Percentiles rank a stretch among this genome's conserved stretches.
Conservation (phyloP, 2,113 vertebrate genomes). For the Nothobranchius kuhntae region DNA sequence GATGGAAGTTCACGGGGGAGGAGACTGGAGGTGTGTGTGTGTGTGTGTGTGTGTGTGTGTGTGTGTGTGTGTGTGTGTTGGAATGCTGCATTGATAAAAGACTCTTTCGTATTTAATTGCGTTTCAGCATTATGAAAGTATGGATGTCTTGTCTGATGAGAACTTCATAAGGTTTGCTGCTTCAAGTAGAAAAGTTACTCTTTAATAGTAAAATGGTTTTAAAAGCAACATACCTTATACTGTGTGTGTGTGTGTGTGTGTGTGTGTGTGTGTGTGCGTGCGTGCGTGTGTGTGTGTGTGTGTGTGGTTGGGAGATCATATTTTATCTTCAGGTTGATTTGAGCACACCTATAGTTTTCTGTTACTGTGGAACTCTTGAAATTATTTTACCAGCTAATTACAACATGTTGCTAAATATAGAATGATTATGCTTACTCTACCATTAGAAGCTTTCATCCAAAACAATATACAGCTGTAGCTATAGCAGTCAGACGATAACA, state of each 20-base stretch:
- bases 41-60: conserved; percentile 14
- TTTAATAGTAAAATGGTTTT: conserved; percentile 49
- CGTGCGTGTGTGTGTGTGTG: background rate
- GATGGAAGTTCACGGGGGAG: conserved; percentile 73
- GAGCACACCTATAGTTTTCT: too few relatives aligned
- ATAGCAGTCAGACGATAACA: too few relatives aligned
- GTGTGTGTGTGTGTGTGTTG: conserved; percentile 27
- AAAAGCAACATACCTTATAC: conserved; percentile 18
- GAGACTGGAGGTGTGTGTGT: conserved; percentile 37
- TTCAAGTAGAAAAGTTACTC: conserved; percentile 64
- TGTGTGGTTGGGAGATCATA: conserved; percentile 16
- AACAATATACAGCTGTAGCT: too few relatives aligned
- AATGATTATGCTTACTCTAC: too few relatives aligned
- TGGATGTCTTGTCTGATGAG: conserved; percentile 69
- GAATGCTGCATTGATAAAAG: conserved; percentile 55
- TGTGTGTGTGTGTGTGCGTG: conserved; percentile 22
- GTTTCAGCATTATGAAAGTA: conserved; percentile 68
- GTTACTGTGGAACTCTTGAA: too few relatives aligned
- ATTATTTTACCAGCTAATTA: too few relatives aligned
- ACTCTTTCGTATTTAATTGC: conserved; percentile 76
- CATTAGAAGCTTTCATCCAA: too few relatives aligned
- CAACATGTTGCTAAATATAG: too few relatives aligned
- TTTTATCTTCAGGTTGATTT: too few relatives aligned
- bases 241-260: conserved; percentile 3
- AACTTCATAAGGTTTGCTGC: conserved; percentile 70